Evolutionary conservation across 2,113 vertebrate species (phyloP).

Genomic region (Hydropotes inermis): DNA sequence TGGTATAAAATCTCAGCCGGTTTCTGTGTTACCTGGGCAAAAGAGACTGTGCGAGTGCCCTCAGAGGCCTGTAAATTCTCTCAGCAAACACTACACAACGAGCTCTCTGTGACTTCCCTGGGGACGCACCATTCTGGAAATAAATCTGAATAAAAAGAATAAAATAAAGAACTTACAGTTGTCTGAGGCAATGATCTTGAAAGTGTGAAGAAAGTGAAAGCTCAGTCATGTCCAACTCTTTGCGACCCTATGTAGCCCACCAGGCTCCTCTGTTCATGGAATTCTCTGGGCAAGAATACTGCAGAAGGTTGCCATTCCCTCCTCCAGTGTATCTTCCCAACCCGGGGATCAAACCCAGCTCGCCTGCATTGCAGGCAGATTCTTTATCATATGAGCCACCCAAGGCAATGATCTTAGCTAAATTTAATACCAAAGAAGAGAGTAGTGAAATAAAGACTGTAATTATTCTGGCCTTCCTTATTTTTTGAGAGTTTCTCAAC

Average conservation of each 20-base stretch:
- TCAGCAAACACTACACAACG: not conserved
- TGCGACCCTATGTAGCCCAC: not conserved
- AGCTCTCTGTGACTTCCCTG: not conserved
- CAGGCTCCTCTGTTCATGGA: not conserved
- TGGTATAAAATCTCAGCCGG: not conserved
- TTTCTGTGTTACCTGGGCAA: not conserved
- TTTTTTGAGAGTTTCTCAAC: not conserved
- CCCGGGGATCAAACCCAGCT: not conserved
- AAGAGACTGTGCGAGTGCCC: not conserved
- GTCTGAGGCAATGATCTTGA: not conserved
- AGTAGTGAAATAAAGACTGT: not conserved
- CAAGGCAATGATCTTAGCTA: not conserved
- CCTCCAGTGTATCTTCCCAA: not conserved
- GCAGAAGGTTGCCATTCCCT: not conserved
- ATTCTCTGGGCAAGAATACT: not conserved
- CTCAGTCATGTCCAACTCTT: not conserved
- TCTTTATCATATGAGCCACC: not conserved
- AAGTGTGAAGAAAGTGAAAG: not conserved
- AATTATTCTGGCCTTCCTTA: not conserved
- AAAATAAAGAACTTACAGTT: not conserved
- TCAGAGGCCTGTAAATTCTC: not conserved
- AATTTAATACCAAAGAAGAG: not conserved
- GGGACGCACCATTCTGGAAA: not conserved
- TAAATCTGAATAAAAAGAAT: not conserved
- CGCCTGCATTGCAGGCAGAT: not conserved